These are phyloP conservation scores for Cylloceria caligata DNA, from an alignment of 2,888 invertebrate genomes.

Conservation along the genomic window DNA sequence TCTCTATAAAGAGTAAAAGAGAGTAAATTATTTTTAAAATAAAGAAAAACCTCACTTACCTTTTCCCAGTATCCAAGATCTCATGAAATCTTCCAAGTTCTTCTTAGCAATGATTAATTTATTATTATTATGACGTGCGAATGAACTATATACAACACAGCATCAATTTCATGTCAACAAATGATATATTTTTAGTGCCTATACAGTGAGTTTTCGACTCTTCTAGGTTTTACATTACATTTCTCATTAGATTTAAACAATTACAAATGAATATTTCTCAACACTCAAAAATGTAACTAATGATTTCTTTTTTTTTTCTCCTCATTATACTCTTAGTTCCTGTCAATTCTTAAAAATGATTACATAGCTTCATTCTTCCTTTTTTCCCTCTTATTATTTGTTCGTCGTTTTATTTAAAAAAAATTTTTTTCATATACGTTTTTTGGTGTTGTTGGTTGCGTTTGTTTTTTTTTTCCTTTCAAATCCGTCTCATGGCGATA, in stretches of 20 bases:
- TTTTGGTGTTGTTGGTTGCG: slow-evolving; percentile 22
- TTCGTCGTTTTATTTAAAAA: slow-evolving; percentile 32
- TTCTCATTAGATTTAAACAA: slow-evolving; percentile 81
- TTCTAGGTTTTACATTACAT: slow-evolving; percentile 80
- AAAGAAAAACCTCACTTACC: too few species aligned
- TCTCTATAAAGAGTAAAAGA: too few species aligned
- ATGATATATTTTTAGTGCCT: slow-evolving; percentile 82
- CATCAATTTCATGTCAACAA: slow-evolving; percentile 79
- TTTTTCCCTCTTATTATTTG: slow-evolving; percentile 24
- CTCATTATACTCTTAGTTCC: slow-evolving; percentile 49
- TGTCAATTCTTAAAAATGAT: slow-evolving; percentile 70
- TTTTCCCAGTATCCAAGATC: too few species aligned
- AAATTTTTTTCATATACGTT: too few species aligned
- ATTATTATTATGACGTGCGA: not conserved
- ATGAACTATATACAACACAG: not conserved
- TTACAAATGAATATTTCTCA: slow-evolving; percentile 79
- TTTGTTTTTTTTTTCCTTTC: slow-evolving; percentile 27
- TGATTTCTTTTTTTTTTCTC: slow-evolving; percentile 62
- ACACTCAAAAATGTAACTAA: slow-evolving; percentile 79
- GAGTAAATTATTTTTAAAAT: too few species aligned
- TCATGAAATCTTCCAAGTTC: not conserved
- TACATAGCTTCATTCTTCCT: slow-evolving; percentile 52
- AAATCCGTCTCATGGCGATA: slow-evolving; percentile 24
- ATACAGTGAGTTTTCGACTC: slow-evolving; percentile 77
- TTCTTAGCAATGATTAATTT: not conserved